These are phyloP conservation scores for Florisuga fusca DNA, from an alignment of 2,797 vertebrate genomes.

Conservation along the genomic window DNA sequence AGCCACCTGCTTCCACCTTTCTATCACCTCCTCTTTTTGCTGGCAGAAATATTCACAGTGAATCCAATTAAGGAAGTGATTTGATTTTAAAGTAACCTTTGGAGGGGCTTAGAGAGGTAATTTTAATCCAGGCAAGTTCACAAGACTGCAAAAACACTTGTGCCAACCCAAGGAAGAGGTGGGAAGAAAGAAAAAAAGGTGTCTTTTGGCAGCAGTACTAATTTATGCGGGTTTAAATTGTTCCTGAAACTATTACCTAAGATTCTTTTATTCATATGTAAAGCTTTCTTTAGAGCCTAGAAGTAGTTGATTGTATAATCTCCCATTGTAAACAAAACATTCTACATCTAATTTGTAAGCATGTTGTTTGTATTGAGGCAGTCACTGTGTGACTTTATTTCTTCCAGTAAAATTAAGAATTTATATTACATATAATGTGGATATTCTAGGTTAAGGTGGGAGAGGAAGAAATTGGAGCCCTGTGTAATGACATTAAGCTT, in stretches of 20 bases:
- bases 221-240: neutral
- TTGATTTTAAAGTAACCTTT: neutral
- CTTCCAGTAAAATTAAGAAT: neutral
- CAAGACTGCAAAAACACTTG: neutral
- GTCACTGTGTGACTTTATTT: neutral
- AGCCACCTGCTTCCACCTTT: neutral
- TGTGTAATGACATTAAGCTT: conserved; percentile 33
- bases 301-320: neutral
- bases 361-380: neutral
- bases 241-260: conserved; percentile 3
- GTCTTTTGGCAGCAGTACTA: neutral
- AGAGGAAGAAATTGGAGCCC: conserved; percentile 38
- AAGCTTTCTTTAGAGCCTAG: neutral
- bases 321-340: neutral
- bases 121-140: neutral
- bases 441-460: neutral
- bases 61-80: neutral
- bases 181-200: neutral
- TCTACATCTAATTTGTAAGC: neutral
- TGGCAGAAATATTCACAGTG: neutral
- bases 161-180: neutral
- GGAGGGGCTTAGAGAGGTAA: neutral
- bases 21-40: neutral
- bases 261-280: neutral
- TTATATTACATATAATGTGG: neutral